Evolutionary conservation across 2,797 vertebrate genomes (phyloP).

Genomic region (Urosaurus nigricauda): DNA sequence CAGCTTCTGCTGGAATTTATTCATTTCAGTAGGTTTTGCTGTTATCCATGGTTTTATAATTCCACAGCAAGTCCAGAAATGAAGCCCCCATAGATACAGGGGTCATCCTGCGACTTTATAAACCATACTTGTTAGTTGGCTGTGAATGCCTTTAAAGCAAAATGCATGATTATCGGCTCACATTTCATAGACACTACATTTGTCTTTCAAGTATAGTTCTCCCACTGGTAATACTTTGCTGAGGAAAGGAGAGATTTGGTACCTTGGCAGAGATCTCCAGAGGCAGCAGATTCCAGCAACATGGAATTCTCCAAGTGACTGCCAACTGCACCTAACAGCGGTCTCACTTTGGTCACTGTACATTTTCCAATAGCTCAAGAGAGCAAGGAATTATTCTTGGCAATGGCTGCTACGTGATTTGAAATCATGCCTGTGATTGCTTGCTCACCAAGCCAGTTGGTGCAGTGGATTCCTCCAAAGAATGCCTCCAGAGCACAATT

Average conservation of each 20-base stretch:
- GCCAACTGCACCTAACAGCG: neutral
- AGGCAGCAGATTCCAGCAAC: neutral
- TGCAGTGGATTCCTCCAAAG: constrained; percentile 1
- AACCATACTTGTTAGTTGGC: neutral
- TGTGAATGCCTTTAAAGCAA: neutral
- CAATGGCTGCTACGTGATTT: constrained; percentile 6
- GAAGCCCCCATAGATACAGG: too few species aligned
- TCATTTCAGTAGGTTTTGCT: too few species aligned
- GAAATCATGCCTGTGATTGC: constrained; percentile 1
- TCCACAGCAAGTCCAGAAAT: too few species aligned
- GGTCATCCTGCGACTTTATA: neutral
- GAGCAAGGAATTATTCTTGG: neutral
- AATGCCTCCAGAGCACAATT: neutral
- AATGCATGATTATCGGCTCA: neutral
- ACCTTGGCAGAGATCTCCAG: neutral
- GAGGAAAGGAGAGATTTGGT: neutral
- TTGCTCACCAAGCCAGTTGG: neutral
- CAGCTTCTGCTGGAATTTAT: neutral
- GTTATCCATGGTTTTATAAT: too few species aligned
- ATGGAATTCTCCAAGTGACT: neutral
- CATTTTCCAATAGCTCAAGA: constrained; percentile 5
- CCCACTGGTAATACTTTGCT: neutral
- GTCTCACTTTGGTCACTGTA: neutral
- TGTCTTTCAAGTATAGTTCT: neutral
- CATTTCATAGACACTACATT: neutral